Conservation (phyloP, 2,797 vertebrate genomes). For the Darevskia nairensis region DNA sequence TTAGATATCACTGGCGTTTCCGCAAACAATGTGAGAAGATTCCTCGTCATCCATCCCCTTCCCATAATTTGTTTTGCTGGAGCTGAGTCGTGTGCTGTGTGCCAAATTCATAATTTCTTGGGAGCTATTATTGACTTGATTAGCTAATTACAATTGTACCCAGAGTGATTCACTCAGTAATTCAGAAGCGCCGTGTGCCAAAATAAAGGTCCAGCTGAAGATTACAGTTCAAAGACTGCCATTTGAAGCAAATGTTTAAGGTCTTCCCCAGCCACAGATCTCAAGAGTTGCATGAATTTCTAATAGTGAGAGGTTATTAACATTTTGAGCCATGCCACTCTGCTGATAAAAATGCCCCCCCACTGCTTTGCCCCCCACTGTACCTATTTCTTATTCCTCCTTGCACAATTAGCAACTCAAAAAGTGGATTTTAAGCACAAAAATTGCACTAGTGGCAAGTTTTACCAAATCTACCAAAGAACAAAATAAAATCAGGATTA, state of each 20-base stretch:
- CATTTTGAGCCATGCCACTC: not conserved
- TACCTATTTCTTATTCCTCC: not conserved
- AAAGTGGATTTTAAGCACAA: not conserved
- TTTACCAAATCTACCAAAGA: too few species aligned
- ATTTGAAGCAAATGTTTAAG: constrained; percentile 12
- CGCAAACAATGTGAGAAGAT: not conserved
- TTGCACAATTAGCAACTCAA: not conserved
- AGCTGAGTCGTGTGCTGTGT: not conserved
- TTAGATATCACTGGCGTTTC: not conserved
- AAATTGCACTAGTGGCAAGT: not conserved
- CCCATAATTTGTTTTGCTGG: constrained; percentile 41
- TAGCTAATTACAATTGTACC: constrained; percentile 33
- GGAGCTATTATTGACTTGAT: constrained; percentile 28
- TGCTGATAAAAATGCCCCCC: not conserved
- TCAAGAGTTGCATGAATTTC: not conserved
- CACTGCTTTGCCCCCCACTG: not conserved
- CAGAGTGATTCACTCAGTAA: constrained; percentile 25
- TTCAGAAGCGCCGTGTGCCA: not conserved
- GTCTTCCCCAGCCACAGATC: not conserved
- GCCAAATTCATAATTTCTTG: constrained; percentile 21
- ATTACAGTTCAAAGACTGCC: constrained; percentile 12
- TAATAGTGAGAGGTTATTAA: not conserved
- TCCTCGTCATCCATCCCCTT: not conserved
- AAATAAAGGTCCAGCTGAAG: constrained; percentile 16
- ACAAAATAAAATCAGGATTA: too few species aligned